These are phyloP conservation scores for Collichthys lucidus DNA, from an alignment of 2,113 vertebrate species.

Conservation along the genomic window DNA sequence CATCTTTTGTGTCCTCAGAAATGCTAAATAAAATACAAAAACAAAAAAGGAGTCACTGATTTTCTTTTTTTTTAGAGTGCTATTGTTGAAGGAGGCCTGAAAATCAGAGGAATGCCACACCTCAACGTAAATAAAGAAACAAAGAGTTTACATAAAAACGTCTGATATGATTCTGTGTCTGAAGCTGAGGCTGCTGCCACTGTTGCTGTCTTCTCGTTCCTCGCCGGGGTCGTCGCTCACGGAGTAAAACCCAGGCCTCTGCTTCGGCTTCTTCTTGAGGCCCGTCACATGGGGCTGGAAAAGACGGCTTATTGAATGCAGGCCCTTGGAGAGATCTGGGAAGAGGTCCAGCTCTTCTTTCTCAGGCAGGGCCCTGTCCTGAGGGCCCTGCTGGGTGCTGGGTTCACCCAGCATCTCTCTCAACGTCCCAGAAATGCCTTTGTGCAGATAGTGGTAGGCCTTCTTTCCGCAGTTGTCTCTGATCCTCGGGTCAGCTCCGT, in stretches of 20 bases:
- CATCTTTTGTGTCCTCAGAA: not conserved
- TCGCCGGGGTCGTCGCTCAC: slow-evolving; percentile 72
- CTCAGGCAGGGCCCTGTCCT: slow-evolving; percentile 38
- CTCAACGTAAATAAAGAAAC: too few relatives aligned
- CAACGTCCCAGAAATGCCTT: slow-evolving; percentile 72
- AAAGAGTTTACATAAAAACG: slow-evolving; percentile 54
- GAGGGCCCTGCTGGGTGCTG: not conserved
- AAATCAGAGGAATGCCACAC: not conserved
- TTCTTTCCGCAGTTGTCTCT: slow-evolving; percentile 93
- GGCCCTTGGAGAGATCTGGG: slow-evolving; percentile 86
- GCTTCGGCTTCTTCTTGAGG: slow-evolving; percentile 87
- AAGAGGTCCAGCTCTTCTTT: slow-evolving; percentile 86
- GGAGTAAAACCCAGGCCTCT: slow-evolving; percentile 78
- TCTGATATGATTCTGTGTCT: slow-evolving; percentile 76
- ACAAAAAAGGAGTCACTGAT: not conserved
- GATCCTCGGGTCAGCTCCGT: slow-evolving; percentile 82
- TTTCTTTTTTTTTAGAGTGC: not conserved
- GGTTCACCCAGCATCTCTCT: slow-evolving; percentile 87
- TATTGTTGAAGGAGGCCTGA: not conserved
- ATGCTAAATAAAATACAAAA: not conserved
- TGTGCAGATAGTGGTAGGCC: slow-evolving; percentile 89
- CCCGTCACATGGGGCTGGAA: slow-evolving; percentile 81
- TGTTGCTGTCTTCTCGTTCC: slow-evolving; percentile 62
- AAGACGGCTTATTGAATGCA: slow-evolving; percentile 89
- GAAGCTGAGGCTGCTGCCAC: not conserved